Evolutionary conservation across 2,113 vertebrate genomes (phyloP).

Genomic region (Chionis minor): DNA sequence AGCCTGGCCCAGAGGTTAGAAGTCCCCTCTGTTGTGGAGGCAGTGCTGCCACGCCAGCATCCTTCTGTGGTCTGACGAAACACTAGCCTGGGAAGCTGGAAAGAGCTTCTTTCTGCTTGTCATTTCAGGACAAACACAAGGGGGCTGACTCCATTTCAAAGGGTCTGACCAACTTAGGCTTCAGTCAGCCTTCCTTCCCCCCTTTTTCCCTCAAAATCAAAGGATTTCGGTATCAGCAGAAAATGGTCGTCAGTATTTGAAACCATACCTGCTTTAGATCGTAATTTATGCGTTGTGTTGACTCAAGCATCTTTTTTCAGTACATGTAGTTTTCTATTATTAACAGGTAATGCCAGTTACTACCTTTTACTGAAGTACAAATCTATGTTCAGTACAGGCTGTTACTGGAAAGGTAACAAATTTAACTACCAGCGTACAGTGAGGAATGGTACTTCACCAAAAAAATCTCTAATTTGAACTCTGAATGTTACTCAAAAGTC

Average conservation of each 20-base stretch:
- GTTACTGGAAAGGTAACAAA: not conserved
- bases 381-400: not conserved
- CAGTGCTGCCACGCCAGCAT: not conserved
- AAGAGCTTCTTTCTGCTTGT: not conserved
- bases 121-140: not conserved
- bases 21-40: accelerated
- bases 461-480: not conserved
- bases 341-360: not conserved
- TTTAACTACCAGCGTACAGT: not conserved
- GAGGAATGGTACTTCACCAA: not conserved
- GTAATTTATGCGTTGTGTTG: not conserved
- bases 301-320: not conserved
- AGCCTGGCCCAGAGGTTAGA: not conserved
- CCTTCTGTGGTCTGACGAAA: not conserved
- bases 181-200: not conserved
- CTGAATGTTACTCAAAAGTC: not conserved
- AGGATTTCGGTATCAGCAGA: not conserved
- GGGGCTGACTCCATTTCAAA: not conserved
- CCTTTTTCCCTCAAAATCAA: not conserved
- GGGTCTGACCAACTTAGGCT: not conserved
- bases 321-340: not conserved
- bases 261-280: not conserved
- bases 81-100: not conserved
- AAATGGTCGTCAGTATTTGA: not conserved
- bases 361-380: not conserved